A percentile compares a stretch with the other conserved stretches of the same genome.
Evolutionary conservation across 2,797 vertebrate genomes (phyloP).

Genomic region (Cephalopachus bancanus): DNA sequence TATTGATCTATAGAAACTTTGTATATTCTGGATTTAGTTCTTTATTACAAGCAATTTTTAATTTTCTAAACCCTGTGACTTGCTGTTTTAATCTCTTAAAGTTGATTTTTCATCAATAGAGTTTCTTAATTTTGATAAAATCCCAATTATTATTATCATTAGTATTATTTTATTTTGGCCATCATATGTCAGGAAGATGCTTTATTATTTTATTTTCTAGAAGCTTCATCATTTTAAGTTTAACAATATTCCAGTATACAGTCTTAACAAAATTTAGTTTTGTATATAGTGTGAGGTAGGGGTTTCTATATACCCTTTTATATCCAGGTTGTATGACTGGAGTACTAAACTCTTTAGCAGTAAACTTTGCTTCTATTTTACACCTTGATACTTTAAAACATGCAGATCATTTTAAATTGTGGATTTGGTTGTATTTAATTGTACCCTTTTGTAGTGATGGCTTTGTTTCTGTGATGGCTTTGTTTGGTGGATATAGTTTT

Average conservation of each 20-base stretch:
- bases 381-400: background rate
- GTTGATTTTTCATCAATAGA: background rate
- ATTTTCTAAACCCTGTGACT: background rate
- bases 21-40: background rate
- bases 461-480: background rate
- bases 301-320: background rate
- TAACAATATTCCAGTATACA: background rate
- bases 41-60: background rate
- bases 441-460: background rate
- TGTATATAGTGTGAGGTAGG: background rate
- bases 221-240: background rate
- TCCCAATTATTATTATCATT: background rate
- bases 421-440: background rate
- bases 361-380: conserved; percentile 6
- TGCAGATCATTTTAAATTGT: background rate
- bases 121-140: background rate
- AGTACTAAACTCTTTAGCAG: background rate
- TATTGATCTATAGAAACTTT: background rate
- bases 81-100: background rate
- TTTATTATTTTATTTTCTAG: conserved; percentile 11
- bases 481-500: background rate
- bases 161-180: background rate
- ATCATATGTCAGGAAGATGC: background rate
- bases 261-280: conserved; percentile 13
- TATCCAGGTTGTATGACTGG: background rate